Evolutionary conservation across 2,113 vertebrate genomes (phyloP).

Genomic region (Cyprinodon variegatus): DNA sequence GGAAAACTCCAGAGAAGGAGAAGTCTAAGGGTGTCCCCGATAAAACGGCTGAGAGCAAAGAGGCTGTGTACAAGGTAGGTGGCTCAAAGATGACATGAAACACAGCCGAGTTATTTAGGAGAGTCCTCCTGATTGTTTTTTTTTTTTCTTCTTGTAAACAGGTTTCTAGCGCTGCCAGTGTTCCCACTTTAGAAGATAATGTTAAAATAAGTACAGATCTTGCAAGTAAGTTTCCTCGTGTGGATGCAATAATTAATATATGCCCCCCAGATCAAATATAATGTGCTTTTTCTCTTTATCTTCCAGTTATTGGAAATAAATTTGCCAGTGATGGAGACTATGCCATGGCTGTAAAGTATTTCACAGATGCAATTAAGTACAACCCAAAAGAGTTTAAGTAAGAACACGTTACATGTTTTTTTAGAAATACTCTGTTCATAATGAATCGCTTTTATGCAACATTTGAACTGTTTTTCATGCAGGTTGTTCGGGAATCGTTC

Average conservation of each 20-base stretch:
- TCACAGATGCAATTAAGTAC: constrained; percentile 81
- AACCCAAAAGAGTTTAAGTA: constrained; percentile 85
- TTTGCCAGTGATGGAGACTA: constrained; percentile 75
- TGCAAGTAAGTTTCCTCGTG: constrained; percentile 51
- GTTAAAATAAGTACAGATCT: constrained; percentile 65
- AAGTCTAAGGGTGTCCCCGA: constrained; percentile 8
- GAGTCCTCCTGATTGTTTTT: neutral
- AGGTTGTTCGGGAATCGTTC: constrained; percentile 88
- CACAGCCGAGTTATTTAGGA: neutral
- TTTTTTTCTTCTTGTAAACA: constrained; percentile 12
- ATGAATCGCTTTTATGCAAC: neutral
- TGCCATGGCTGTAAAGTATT: constrained; percentile 74
- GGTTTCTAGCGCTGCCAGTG: neutral
- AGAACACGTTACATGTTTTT: neutral
- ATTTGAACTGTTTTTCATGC: neutral
- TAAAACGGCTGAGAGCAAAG: constrained; percentile 4
- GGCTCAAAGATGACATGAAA: neutral
- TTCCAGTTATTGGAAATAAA: constrained; percentile 75
- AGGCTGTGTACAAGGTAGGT: neutral
- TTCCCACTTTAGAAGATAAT: constrained; percentile 46
- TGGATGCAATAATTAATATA: neutral
- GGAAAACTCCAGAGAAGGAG: constrained; percentile 45
- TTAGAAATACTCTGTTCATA: neutral
- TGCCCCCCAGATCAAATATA: too few relatives aligned
- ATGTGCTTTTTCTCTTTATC: neutral